Conservation (phyloP, 2,113 vertebrate genomes). For the Poeciliopsis occidentalis region DNA sequence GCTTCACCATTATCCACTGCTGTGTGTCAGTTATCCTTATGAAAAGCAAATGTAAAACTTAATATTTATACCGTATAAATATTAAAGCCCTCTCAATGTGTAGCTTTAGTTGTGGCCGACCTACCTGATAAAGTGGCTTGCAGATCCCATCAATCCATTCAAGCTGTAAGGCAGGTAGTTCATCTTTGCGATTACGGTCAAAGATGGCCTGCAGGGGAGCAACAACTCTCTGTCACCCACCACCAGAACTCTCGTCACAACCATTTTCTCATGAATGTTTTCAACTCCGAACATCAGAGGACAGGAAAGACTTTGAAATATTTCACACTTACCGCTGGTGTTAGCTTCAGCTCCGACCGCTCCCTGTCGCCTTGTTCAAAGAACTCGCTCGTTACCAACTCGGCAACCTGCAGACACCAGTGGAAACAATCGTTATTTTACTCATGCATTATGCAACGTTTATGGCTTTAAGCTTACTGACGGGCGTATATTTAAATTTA, state of each 20-base stretch:
- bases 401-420: slow-evolving; percentile 87
- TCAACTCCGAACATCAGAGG: slow-evolving; percentile 1
- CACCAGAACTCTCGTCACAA: background rate
- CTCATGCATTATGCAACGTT: background rate
- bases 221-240: slow-evolving; percentile 8
- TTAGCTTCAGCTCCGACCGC: slow-evolving; percentile 93
- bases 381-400: slow-evolving; percentile 98
- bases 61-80: background rate
- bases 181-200: slow-evolving; percentile 98
- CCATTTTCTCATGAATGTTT: background rate
- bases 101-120: background rate
- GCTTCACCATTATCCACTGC: background rate
- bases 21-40: background rate
- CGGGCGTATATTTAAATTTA: background rate
- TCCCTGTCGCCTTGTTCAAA: slow-evolving; percentile 99
- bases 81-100: background rate
- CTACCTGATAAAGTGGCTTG: slow-evolving; percentile 93
- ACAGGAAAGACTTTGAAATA: background rate
- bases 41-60: background rate
- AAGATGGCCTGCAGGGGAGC: slow-evolving; percentile 89
- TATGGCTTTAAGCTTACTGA: background rate
- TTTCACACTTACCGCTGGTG: slow-evolving; percentile 86
- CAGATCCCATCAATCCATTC: slow-evolving; percentile 99
- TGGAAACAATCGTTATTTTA: slow-evolving; percentile 10
- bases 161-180: slow-evolving; percentile 91